Conservation (phyloP, 2,113 vertebrate species). For the Tapirus terrestris region DNA sequence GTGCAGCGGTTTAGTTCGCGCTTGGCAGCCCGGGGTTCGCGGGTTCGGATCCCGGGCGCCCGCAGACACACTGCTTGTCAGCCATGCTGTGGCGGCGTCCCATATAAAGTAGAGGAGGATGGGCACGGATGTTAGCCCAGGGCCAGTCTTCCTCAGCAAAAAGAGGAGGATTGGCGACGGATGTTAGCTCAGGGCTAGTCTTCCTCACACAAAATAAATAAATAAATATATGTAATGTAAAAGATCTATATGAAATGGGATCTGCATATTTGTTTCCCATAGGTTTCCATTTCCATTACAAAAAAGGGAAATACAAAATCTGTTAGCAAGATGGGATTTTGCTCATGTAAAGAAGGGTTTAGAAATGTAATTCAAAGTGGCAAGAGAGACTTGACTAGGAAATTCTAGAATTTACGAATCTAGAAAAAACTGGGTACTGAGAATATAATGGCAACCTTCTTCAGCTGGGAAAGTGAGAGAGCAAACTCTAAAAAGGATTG, state of each 20-base stretch:
- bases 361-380: background rate
- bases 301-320: background rate
- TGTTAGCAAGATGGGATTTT: background rate
- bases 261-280: background rate
- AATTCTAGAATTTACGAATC: background rate
- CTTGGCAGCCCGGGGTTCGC: no score
- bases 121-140: no score
- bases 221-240: no score
- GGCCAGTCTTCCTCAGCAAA: no score
- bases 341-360: background rate
- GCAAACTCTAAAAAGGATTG: background rate
- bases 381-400: background rate
- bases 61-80: no score
- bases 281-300: background rate
- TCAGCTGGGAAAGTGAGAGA: background rate
- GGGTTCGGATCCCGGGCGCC: no score
- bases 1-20: no score
- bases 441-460: background rate
- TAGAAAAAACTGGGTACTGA: background rate
- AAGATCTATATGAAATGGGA: background rate
- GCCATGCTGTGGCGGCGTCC: no score
- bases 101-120: no score
- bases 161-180: no score
- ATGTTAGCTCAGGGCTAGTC: no score
- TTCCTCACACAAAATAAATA: no score